Percentiles rank a stretch among this genome's conserved stretches.
Evolutionary conservation across 2,888 invertebrate genomes (phyloP).

Genomic region (Melinaea marsaeus): DNA sequence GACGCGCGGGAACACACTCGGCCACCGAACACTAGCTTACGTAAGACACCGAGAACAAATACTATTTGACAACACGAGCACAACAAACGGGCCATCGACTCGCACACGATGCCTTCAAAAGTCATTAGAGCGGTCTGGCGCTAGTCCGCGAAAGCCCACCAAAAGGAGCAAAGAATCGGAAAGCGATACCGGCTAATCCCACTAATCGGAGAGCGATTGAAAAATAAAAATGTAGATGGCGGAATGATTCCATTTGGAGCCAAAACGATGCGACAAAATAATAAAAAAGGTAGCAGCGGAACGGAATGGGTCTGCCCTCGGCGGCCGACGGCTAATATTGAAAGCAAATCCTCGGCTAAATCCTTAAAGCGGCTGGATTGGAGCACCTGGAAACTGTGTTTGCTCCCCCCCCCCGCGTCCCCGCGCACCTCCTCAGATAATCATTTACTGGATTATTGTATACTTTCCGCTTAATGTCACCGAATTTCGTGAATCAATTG

Average conservation of each 20-base stretch:
- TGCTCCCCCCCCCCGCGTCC: slow-evolving; percentile 52
- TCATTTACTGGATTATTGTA: slow-evolving; percentile 74
- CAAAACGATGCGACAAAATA: slow-evolving; percentile 79
- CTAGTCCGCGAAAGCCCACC: slow-evolving; percentile 66
- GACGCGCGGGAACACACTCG: slow-evolving; percentile 50
- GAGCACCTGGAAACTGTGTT: slow-evolving; percentile 76
- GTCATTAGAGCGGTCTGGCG: slow-evolving; percentile 50
- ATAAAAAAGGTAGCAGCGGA: slow-evolving; percentile 72
- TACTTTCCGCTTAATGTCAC: slow-evolving; percentile 70
- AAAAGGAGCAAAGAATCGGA: slow-evolving; percentile 75
- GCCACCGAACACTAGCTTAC: slow-evolving; percentile 60
- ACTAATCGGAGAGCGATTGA: slow-evolving; percentile 78
- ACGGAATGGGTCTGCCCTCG: slow-evolving; percentile 64
- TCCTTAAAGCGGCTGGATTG: slow-evolving; percentile 76
- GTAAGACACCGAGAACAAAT: slow-evolving; percentile 56
- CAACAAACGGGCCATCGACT: slow-evolving; percentile 61
- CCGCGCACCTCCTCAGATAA: slow-evolving; percentile 57
- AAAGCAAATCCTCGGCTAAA: slow-evolving; percentile 78
- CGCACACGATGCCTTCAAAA: slow-evolving; percentile 37
- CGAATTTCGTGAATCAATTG: slow-evolving; percentile 62
- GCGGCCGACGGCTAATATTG: slow-evolving; percentile 75
- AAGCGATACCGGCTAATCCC: slow-evolving; percentile 76
- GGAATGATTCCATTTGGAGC: slow-evolving; percentile 77
- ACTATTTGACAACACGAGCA: slow-evolving; percentile 54
- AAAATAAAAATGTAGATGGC: slow-evolving; percentile 79